These are phyloP conservation scores for Cecidostiba fungosa DNA, from an alignment of 2,888 invertebrate genomes.

Conservation along the genomic window DNA sequence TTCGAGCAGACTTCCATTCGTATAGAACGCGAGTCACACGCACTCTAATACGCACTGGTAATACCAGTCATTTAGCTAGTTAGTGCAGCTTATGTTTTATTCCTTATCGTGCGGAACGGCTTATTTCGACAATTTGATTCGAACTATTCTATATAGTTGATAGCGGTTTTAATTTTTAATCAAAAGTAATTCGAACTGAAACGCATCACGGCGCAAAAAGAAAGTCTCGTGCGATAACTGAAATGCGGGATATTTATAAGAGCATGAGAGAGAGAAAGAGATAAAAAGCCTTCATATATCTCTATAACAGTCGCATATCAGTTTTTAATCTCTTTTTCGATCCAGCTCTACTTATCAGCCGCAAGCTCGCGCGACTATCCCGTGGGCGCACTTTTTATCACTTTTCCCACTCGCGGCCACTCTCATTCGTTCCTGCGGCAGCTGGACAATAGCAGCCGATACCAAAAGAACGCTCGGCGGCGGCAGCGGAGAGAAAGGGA, in stretches of 20 bases:
- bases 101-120: not conserved
- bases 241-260: slow-evolving; percentile 1
- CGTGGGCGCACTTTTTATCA: not conserved
- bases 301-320: slow-evolving; percentile 17
- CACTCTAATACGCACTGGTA: no score
- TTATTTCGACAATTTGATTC: not conserved
- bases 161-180: not conserved
- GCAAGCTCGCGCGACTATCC: not conserved
- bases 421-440: slow-evolving; percentile 1
- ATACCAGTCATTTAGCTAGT: not conserved
- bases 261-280: not conserved
- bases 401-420: not conserved
- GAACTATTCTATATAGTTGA: not conserved
- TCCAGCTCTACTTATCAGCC: slow-evolving; percentile 24
- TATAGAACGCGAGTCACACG: not conserved
- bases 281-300: slow-evolving; percentile 8
- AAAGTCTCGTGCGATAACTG: slow-evolving; percentile 13
- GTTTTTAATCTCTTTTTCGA: slow-evolving; percentile 18
- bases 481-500: not conserved
- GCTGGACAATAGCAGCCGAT: slow-evolving; percentile 41
- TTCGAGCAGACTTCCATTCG: not conserved
- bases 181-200: not conserved
- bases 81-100: not conserved
- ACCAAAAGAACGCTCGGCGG: slow-evolving; percentile 2
- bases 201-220: no score